These are phyloP conservation scores for Clostera curtula DNA, from an alignment of 2,888 invertebrate species.

Conservation along the genomic window DNA sequence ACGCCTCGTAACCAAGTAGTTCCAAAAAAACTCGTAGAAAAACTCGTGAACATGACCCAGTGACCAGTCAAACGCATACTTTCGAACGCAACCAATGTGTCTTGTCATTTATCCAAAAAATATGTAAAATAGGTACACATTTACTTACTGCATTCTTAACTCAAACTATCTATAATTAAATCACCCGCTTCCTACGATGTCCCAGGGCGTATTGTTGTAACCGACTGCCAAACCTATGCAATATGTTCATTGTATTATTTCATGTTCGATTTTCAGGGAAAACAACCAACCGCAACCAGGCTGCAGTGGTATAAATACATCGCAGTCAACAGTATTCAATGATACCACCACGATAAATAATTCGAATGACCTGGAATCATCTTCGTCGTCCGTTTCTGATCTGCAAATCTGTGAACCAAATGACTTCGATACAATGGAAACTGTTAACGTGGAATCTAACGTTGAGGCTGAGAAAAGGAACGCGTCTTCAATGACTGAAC, in stretches of 20 bases:
- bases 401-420: slow-evolving; percentile 30
- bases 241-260: not conserved
- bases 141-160: too few species aligned
- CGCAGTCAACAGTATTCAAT: slow-evolving; percentile 19
- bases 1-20: too few species aligned
- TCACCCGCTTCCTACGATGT: too few species aligned
- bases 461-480: slow-evolving; percentile 19
- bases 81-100: too few species aligned
- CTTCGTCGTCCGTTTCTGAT: slow-evolving; percentile 37
- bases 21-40: too few species aligned
- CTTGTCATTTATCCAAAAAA: too few species aligned
- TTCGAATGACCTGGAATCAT: slow-evolving; percentile 26
- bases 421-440: slow-evolving; percentile 32
- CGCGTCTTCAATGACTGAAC: slow-evolving; percentile 39
- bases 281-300: slow-evolving; percentile 32
- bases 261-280: slow-evolving; percentile 26
- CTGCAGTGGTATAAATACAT: slow-evolving; percentile 27
- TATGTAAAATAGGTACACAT: too few species aligned
- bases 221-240: too few species aligned
- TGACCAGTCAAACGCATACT: too few species aligned
- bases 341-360: slow-evolving; percentile 19
- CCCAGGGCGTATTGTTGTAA: too few species aligned
- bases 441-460: slow-evolving; percentile 11
- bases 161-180: too few species aligned
- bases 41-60: too few species aligned